These are phyloP conservation scores for Chloropsis hardwickii DNA, from an alignment of 2,113 vertebrate species.

Conservation along the genomic window DNA sequence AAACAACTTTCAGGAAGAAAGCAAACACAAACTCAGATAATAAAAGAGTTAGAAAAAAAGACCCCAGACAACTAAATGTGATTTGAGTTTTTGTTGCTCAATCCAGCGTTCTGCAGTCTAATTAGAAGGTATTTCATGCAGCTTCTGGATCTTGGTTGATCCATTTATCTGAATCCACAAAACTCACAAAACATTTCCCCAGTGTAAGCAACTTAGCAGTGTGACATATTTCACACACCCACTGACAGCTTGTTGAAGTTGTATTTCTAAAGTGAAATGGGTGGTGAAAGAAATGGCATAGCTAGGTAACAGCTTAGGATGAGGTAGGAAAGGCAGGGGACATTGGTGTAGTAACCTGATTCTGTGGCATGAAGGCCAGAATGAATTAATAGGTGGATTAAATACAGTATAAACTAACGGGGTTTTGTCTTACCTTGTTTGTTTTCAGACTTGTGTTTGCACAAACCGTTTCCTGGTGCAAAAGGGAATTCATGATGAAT, in stretches of 20 bases:
- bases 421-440: background rate
- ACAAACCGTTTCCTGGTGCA: slow-evolving; percentile 95
- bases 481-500: slow-evolving; percentile 84
- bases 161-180: background rate
- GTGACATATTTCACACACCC: background rate
- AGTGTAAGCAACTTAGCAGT: rapidly evolving
- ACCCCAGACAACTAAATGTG: background rate
- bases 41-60: background rate
- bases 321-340: background rate
- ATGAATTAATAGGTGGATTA: background rate
- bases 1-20: background rate
- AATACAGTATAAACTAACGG: background rate
- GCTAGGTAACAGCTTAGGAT: background rate
- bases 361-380: background rate
- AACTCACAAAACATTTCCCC: background rate
- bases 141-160: background rate
- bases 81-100: background rate
- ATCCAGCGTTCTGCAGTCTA: background rate
- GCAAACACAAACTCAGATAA: background rate
- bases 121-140: background rate
- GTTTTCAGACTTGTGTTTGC: slow-evolving; percentile 89
- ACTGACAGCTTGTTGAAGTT: background rate
- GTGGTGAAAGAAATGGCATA: background rate
- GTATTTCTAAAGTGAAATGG: background rate
- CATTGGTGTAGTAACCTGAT: background rate